phyloP scores from a whole-genome alignment of 2,113 vertebrate genomes.

The Axis porcinus region DNA sequence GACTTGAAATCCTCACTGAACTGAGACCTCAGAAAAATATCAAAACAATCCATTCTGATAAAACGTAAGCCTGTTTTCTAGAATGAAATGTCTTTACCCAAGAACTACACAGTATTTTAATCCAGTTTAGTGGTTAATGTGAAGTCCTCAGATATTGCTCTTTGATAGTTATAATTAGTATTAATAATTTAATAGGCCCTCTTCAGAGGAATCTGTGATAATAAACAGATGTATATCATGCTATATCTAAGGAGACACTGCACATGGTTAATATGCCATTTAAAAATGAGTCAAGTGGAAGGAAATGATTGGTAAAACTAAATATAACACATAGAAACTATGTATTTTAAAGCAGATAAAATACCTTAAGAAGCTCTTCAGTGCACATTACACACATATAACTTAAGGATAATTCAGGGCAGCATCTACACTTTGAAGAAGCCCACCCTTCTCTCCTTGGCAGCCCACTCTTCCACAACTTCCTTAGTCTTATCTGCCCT shows the following conservation, averaged over 20 bases:
- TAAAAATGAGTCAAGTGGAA: background rate
- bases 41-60: background rate
- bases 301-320: background rate
- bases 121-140: background rate
- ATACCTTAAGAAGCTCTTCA: background rate
- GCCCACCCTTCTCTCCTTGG: background rate
- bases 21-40: slow-evolving; percentile 8
- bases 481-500: slow-evolving; percentile 7
- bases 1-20: background rate
- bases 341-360: background rate
- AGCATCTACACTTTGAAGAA: background rate
- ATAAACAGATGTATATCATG: background rate
- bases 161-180: background rate
- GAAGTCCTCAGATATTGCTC: background rate
- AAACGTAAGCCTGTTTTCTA: background rate
- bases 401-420: background rate
- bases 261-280: background rate
- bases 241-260: background rate
- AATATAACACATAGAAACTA: background rate
- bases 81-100: background rate
- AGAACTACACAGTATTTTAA: background rate
- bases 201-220: background rate
- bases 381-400: background rate
- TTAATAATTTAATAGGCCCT: background rate
- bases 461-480: background rate